Percentiles rank a stretch among this genome's conserved stretches.
phyloP scores from a whole-genome alignment of 2,888 invertebrate species.

The Drosophila antonietae region DNA sequence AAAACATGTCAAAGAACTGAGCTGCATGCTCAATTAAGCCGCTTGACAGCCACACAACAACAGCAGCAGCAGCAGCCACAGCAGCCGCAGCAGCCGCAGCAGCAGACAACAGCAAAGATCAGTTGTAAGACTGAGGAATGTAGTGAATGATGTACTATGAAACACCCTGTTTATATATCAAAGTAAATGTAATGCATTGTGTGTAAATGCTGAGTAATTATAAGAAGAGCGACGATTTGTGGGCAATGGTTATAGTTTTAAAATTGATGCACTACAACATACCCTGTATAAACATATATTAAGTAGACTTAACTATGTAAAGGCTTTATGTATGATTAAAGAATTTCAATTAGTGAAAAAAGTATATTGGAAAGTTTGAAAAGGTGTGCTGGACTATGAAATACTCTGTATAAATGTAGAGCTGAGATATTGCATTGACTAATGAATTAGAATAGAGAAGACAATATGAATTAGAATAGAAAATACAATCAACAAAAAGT shows the following conservation, averaged over 20 bases:
- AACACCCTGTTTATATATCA: constrained; percentile 14
- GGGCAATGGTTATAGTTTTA: too few species aligned
- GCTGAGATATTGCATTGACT: too few species aligned
- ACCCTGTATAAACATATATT: not conserved
- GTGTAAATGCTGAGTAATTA: not conserved
- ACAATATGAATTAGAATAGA: not conserved
- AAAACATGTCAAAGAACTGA: constrained; percentile 74
- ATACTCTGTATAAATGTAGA: constrained; percentile 2
- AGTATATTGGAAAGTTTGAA: not conserved
- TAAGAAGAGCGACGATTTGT: not conserved
- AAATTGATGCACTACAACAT: not conserved
- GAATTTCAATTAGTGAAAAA: not conserved
- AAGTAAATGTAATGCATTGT: too few species aligned
- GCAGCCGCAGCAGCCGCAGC: constrained; percentile 1
- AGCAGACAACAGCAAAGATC: constrained; percentile 35
- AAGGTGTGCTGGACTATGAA: not conserved
- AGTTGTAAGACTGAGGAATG: constrained; percentile 9
- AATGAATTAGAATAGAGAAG: not conserved
- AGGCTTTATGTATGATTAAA: not conserved
- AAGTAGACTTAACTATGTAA: not conserved
- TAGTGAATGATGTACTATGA: constrained; percentile 2
- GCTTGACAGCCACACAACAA: constrained; percentile 53
- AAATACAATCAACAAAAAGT: too few species aligned
- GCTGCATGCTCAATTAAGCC: constrained; percentile 74
- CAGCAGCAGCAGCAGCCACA: constrained; percentile 20